These are phyloP conservation scores for Athrips mouffetella DNA, from an alignment of 2,888 invertebrate genomes.

Conservation along the genomic window DNA sequence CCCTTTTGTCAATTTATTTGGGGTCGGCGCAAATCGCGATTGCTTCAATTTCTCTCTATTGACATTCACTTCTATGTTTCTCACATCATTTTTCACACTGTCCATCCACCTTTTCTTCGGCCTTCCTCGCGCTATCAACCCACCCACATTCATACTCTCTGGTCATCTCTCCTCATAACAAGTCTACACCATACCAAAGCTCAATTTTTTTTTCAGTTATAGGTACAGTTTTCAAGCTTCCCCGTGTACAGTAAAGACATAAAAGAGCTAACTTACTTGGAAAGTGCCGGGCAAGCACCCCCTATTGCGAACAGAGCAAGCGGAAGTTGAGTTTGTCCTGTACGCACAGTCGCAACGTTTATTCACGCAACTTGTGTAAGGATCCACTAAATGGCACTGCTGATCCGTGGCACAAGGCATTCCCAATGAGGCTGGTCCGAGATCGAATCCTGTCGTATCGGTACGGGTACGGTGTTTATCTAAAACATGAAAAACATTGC, in stretches of 20 bases:
- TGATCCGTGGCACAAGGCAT: constrained; percentile 85
- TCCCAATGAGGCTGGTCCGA: constrained; percentile 84
- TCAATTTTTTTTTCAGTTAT: no score
- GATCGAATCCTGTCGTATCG: constrained; percentile 56
- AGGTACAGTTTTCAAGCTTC: neutral
- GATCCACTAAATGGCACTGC: constrained; percentile 89
- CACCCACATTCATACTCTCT: no score
- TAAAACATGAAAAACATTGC: constrained; percentile 32
- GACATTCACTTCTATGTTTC: no score
- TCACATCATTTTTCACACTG: no score
- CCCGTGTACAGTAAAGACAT: no score
- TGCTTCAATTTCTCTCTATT: no score
- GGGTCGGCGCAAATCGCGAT: no score
- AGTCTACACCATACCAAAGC: no score
- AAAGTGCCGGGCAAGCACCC: constrained; percentile 93
- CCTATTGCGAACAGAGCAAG: constrained; percentile 84
- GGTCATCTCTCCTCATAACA: no score
- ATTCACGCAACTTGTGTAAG: constrained; percentile 84
- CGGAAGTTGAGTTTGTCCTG: constrained; percentile 76
- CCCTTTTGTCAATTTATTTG: no score
- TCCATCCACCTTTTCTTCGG: no score
- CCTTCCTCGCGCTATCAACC: no score
- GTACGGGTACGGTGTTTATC: constrained; percentile 65
- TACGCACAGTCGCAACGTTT: constrained; percentile 88
- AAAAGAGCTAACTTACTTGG: constrained; percentile 74